Conservation (phyloP, 1,140 invertebrate species). For the Tribolium madens region DNA sequence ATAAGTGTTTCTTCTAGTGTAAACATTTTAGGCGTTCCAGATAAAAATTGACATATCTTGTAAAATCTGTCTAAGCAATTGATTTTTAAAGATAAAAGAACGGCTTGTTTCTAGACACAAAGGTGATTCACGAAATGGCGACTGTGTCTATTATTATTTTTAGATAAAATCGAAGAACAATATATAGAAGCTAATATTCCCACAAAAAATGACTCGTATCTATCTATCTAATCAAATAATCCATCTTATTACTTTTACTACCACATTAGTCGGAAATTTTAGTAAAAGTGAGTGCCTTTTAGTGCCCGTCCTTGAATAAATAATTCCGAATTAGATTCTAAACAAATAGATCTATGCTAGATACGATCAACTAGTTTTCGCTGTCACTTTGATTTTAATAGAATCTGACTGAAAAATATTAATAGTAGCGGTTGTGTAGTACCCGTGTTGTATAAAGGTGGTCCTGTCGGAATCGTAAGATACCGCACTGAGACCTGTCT, state of each 20-base stretch:
- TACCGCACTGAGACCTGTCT: conserved; percentile 56
- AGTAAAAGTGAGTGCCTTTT: neutral
- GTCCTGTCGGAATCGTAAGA: conserved; percentile 53
- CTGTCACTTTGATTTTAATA: conserved; percentile 35
- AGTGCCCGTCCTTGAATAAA: neutral
- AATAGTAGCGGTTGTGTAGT: conserved; percentile 55
- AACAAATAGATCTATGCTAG: neutral
- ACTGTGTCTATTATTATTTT: neutral
- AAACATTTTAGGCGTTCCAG: no score
- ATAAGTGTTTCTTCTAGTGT: no score
- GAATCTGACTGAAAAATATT: conserved; percentile 53
- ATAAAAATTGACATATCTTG: neutral
- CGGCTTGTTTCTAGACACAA: neutral
- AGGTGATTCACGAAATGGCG: conserved; percentile 14
- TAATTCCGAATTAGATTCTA: neutral
- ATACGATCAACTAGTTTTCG: conserved; percentile 27
- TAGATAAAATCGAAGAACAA: conserved; percentile 24
- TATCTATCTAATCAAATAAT: conserved; percentile 34
- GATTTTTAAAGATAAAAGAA: neutral
- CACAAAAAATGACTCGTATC: neutral
- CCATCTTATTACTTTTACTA: neutral
- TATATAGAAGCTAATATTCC: neutral
- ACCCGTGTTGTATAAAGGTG: conserved; percentile 56
- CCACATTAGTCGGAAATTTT: neutral
- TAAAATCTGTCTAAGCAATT: neutral